phyloP scores from a whole-genome alignment of 2,113 vertebrate species.

The Thunnus thynnus region DNA sequence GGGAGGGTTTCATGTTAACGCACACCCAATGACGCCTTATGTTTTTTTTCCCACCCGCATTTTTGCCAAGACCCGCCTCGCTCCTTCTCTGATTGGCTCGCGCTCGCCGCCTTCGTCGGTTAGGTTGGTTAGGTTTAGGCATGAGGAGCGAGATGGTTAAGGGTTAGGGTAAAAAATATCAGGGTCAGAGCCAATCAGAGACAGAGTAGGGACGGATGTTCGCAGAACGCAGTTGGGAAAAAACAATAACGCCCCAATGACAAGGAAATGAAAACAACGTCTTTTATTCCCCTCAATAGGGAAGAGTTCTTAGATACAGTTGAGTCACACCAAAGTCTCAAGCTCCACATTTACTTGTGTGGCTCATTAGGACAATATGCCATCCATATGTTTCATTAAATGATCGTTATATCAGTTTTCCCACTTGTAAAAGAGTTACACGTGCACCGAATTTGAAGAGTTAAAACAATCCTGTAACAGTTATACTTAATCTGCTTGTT shows the following conservation, averaged over 20 bases:
- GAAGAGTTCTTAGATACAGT: slow-evolving; percentile 41
- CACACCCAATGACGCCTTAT: slow-evolving; percentile 50
- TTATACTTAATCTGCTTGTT: slow-evolving; percentile 70
- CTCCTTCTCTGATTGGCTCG: no score
- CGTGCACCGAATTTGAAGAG: slow-evolving; percentile 19
- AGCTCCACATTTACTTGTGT: slow-evolving; percentile 52
- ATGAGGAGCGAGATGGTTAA: no score
- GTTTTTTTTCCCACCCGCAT: no score
- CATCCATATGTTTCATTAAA: slow-evolving; percentile 56
- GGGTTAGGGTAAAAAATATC: no score
- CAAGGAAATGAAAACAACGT: slow-evolving; percentile 65
- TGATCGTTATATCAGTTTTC: slow-evolving; percentile 48
- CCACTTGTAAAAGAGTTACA: slow-evolving; percentile 37
- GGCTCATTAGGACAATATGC: slow-evolving; percentile 54
- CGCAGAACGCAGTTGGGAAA: no score
- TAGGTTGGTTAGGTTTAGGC: no score
- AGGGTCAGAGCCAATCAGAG: no score
- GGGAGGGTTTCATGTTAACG: slow-evolving; percentile 64
- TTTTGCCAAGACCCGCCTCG: no score
- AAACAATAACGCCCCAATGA: no score
- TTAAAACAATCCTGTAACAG: slow-evolving; percentile 48
- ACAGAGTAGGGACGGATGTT: no score
- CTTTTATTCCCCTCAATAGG: slow-evolving; percentile 58
- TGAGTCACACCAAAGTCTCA: slow-evolving; percentile 46
- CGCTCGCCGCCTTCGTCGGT: no score